Evolutionary conservation across 2,888 invertebrate genomes (phyloP), one percentile per base, ranked within the genome.

Genomic region (Luperina testacea): DNA sequence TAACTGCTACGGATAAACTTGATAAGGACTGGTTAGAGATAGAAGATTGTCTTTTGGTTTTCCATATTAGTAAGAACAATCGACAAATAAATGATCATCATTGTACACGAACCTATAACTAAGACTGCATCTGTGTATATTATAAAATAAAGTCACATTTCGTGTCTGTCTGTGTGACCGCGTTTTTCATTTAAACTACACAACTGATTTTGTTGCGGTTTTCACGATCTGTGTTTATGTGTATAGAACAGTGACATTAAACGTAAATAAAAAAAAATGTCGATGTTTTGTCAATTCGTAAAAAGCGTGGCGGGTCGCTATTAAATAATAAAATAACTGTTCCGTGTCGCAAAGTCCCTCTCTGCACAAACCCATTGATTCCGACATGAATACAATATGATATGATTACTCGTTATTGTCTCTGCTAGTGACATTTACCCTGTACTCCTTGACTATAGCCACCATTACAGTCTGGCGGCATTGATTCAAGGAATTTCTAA

Each of bases 321-420:
- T 8, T 17, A 32, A 64, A 64, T 64, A 20, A 63, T 63, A 17
- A 65, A 51, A 68, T 48, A 15, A 53, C 38, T 63, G 63, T 48
- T 27, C 1, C 38, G 0, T 2, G 51, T 67, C n/a, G 3, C 27
- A 4, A 5, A 85, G 15, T 83, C 11, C 80, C 24, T 69, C 78
- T 53, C 84, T 86, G 85, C 27, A 57, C 32, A 69, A 65, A 67
- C 42, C 51, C 75, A 75, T 75, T 69, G 72, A 78, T 81, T 67
- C 75, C 53, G 51, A 67, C 73, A 82, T 82, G 82, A 80, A 85
- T 86, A 82, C 72, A 80, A 87, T 80, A 86, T 85, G 82, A 89
- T 89, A 89, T 88, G 88, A 89, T 89, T 89, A 87, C 80, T 76
- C 78, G n/a, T 79, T 85, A 85, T 84, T 88, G 83, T 82, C 59